Evolutionary conservation across 2,113 vertebrate genomes (phyloP).

Genomic region (Leptobrachium ailaonicum): DNA sequence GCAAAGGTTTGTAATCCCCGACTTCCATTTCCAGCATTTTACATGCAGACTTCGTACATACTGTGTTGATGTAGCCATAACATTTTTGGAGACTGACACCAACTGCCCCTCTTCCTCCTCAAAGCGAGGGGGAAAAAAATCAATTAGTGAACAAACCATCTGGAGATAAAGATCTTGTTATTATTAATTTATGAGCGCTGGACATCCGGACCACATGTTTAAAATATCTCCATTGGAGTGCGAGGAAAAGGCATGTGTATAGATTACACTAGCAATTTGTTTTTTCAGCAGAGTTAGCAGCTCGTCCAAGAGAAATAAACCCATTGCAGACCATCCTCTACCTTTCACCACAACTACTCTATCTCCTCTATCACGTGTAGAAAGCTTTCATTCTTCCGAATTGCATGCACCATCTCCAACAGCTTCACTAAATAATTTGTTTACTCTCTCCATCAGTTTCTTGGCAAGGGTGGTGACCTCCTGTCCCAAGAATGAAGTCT

Average conservation of each 20-base stretch:
- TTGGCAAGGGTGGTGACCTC: constrained; percentile 13
- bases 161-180: too few relatives aligned
- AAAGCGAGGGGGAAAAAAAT: too few relatives aligned
- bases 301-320: constrained; percentile 8
- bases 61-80: too few relatives aligned
- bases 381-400: constrained; percentile 5
- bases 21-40: too few relatives aligned
- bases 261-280: constrained; percentile 3
- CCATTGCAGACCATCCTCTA: background rate
- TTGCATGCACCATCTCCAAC: background rate
- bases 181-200: too few relatives aligned
- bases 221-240: background rate
- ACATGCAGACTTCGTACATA: too few relatives aligned
- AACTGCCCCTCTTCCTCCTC: too few relatives aligned
- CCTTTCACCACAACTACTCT: constrained; percentile 19
- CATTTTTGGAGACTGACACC: too few relatives aligned
- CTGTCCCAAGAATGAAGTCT: constrained; percentile 23
- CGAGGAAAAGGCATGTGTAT: background rate
- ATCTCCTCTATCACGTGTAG: background rate
- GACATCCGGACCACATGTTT: too few relatives aligned
- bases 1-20: too few relatives aligned
- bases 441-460: constrained; percentile 20
- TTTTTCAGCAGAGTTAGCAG: constrained; percentile 7
- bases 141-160: too few relatives aligned
- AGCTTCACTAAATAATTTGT: constrained; percentile 18